Evolutionary conservation across 2,797 vertebrate genomes (phyloP).

Genomic region (Tragopan temminckii): DNA sequence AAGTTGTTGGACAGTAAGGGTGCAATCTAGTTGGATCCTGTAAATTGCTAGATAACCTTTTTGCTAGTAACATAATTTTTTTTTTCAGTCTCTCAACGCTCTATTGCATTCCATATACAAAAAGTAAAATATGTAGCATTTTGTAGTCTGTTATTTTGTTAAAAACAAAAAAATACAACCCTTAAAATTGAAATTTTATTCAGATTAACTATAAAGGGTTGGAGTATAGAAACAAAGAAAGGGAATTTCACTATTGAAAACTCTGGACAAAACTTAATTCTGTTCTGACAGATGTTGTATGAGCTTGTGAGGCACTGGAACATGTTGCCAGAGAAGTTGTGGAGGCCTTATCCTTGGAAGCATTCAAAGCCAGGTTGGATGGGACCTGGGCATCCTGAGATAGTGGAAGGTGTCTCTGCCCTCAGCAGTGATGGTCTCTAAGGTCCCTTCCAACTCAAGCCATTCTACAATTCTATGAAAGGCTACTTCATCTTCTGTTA

Average conservation of each 20-base stretch:
- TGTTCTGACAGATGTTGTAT: background rate
- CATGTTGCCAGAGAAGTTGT: too few relatives aligned
- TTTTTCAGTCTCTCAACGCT: background rate
- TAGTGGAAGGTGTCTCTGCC: too few relatives aligned
- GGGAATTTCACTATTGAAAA: background rate
- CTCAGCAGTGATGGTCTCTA: too few relatives aligned
- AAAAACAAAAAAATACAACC: background rate
- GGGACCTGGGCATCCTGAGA: too few relatives aligned
- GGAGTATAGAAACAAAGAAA: background rate
- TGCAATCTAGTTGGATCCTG: background rate
- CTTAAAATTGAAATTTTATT: background rate
- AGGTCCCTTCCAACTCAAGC: too few relatives aligned
- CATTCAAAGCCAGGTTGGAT: too few relatives aligned
- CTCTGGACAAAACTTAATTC: background rate
- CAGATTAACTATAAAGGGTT: background rate
- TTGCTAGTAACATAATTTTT: background rate
- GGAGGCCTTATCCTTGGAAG: too few relatives aligned
- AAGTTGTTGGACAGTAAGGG: constrained; percentile 24
- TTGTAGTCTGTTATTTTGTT: background rate
- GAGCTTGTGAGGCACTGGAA: too few relatives aligned
- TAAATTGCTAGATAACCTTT: background rate
- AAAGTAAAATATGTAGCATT: background rate
- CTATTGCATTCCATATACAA: background rate
- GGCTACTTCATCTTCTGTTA: background rate
- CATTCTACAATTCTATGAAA: background rate